Base-by-base conservation (phyloP, 2,113 vertebrate species). In the Sprattus sprattus region DNA sequence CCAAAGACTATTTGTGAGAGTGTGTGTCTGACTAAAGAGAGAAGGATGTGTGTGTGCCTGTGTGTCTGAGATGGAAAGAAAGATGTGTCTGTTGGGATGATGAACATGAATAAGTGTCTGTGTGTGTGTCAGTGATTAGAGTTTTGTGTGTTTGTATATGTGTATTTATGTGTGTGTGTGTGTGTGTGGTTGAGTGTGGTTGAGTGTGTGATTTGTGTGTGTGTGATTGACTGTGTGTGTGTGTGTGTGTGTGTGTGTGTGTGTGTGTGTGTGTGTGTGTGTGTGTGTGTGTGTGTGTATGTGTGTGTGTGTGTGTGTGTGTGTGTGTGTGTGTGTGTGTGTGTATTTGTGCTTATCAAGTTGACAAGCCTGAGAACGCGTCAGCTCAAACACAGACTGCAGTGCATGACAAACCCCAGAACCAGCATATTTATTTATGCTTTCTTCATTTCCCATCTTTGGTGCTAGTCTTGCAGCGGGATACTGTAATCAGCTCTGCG, bases 401-500 rank as follows among this genome's bases (percentile, higher is more conserved):
- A 71, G 64, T 32, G 64, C 25, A 32, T 71, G 64, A 84, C 54
- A 46, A 10, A 45, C 82, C 28, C 52, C 45, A 45, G 60, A 71
- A 84, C 57, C 57, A 47, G 44, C 39, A 46, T 10, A 67, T 67
- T 67, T 32, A 71, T 71, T 9, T 32, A 71, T 15, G n/a, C 15
- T 28, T 18, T 46, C 80, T 81, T 81, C 28, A 81, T 46, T 22
- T 20, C 22, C 8, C 47, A 18, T 60, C 54, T 6, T 60, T 20
- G 7, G 54, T 60, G 54, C 2, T 32, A 78, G 71, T 78, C 25
- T 11, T 82, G 82, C 46, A 11, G 52, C 84, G 39, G 57, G 47
- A 16, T 32, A 67, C 50, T 88, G 87, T 88, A 88, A 91, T 92
- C 89, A 92, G 86, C 80, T 88, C 85, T 89, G 87, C 88, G 49